These are phyloP conservation scores for Galbula dea DNA, from an alignment of 2,113 vertebrate species.

Conservation along the genomic window DNA sequence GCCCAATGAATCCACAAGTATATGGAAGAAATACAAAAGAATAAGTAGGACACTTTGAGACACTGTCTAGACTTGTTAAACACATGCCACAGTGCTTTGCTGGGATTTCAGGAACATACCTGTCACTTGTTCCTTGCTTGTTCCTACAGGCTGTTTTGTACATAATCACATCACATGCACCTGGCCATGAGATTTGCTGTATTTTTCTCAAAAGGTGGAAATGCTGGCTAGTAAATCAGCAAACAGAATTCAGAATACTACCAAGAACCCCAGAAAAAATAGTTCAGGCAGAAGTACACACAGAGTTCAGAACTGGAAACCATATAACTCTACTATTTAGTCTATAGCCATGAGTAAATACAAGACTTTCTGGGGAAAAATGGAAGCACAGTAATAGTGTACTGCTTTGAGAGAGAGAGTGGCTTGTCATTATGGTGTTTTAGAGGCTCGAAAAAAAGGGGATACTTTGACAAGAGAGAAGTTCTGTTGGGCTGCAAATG, in stretches of 20 bases:
- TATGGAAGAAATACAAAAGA: background rate
- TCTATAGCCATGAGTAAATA: background rate
- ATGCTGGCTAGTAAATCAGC: background rate
- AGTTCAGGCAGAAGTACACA: background rate
- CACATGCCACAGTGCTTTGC: background rate
- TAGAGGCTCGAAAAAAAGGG: background rate
- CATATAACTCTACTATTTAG: background rate
- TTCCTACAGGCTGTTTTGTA: background rate
- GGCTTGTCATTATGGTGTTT: too few relatives aligned
- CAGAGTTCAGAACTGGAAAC: background rate
- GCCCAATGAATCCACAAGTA: background rate
- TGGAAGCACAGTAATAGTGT: background rate
- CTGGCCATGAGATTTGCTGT: background rate
- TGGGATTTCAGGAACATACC: background rate
- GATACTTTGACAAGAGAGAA: background rate
- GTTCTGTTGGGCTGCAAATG: background rate
- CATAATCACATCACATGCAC: background rate
- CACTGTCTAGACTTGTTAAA: background rate
- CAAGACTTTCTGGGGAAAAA: background rate
- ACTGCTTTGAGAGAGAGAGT: background rate
- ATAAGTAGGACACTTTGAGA: background rate
- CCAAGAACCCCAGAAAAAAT: background rate
- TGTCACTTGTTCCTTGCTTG: background rate
- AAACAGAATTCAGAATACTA: background rate
- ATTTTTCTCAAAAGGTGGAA: background rate